Percentiles rank a stretch among this genome's conserved stretches.
Conservation (phyloP, 2,888 invertebrate genomes). For the Dilophus febrilis region DNA sequence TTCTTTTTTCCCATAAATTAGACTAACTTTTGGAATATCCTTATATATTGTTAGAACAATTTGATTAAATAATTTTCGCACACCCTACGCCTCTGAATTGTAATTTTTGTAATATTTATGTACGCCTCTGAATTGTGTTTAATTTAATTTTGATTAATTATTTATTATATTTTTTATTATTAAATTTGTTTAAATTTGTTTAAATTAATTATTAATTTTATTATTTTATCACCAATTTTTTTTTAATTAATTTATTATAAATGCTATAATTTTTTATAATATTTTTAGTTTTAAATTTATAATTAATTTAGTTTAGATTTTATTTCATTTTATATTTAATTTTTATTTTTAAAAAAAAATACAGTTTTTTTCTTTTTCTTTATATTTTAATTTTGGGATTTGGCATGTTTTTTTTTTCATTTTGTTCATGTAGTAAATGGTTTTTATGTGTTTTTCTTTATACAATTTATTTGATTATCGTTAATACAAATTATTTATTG, state of each 20-base stretch:
- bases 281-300: background rate
- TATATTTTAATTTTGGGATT: slow-evolving; percentile 5
- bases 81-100: too few species aligned
- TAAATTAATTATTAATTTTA: slow-evolving; percentile 3
- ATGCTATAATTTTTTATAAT: slow-evolving; percentile 2
- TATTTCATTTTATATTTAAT: slow-evolving; percentile 7
- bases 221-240: too few species aligned
- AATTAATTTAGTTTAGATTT: background rate
- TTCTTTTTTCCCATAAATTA: too few species aligned
- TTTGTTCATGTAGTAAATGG: slow-evolving; percentile 13
- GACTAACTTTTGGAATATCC: too few species aligned
- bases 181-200: slow-evolving; percentile 11
- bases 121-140: too few species aligned
- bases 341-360: slow-evolving; percentile 3
- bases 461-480: background rate
- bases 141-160: slow-evolving; percentile 3
- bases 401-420: background rate
- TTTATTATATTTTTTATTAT: slow-evolving; percentile 20
- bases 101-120: background rate
- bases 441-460: slow-evolving; percentile 7
- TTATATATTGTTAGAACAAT: too few species aligned
- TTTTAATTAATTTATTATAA: too few species aligned
- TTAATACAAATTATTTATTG: slow-evolving; percentile 1
- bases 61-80: too few species aligned
- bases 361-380: slow-evolving; percentile 2